Evolutionary conservation across 2,113 vertebrate species (phyloP), one percentile per base, ranked within the genome.

Genomic region (Pomatorhinus ruficollis): DNA sequence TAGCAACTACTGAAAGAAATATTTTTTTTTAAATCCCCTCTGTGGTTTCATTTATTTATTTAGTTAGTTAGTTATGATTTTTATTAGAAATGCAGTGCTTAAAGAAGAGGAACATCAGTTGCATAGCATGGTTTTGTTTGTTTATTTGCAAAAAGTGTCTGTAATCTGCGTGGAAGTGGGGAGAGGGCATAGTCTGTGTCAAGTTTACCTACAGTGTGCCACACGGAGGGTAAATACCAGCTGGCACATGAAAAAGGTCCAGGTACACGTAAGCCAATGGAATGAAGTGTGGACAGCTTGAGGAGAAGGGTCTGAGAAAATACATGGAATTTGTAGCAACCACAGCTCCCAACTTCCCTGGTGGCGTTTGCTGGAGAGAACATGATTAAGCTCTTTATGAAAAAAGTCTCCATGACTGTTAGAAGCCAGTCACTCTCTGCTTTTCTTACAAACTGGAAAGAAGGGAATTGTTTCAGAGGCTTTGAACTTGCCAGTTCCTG

Each of bases 221-320:
- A 94, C 87, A 24, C 8, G 1, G 86, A 40, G 77, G 66, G 83
- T 92, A 96, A 94, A 95, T 97, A 96, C 94, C 96, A 94, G 92
- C 95, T 97, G 95, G 86, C 92, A 94, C 83, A 93, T 85, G 77
- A 94, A 71, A 89, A 64, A 96, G 88, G 86, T 86, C 92, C 77
- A 78, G 92, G 60, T 79, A 90, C 90, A 76, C 11, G 11, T 35
- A 94, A 97, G 60, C 77, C 89, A 89, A 50, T 0, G n/a, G 86
- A 83, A 83, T 77, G 60, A 77, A 92, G 70, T 31, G 44, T 9
- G 81, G 97, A 93, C 86, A 94, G 86, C 95, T 97, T 96, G 94
- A 93, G 82, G 69, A 95, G 70, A 57, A 28, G 81, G 87, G 69
- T 90, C 66, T 89, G 76, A 95, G 78, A 83, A 95, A 95, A 90